Base-by-base conservation (phyloP, 2,113 vertebrate species). In the Clupea harengus region DNA sequence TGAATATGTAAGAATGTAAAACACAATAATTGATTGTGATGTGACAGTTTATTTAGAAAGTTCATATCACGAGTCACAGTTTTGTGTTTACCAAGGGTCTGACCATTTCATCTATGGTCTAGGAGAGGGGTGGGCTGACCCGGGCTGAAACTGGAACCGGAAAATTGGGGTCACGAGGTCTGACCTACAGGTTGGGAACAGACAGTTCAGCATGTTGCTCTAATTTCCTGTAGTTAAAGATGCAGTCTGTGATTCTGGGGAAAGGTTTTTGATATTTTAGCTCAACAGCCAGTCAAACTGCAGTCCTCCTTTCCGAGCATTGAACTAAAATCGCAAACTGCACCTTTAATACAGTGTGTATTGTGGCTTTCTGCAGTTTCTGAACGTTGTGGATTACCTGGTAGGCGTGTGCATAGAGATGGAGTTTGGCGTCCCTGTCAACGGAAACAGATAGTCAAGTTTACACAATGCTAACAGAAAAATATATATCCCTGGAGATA, bases 371-470 rank as follows among this genome's bases (percentile, higher is more conserved):
- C 3, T 57, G 3, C 54, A 20, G 54, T 57, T 57, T 22, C 18
- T 57, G 4, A 54, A 54, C 18, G 15, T 17, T 4, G 17, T 18
- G 52, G 2, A 54, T 89, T 89, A 95, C 95, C 95, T 93, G 46
- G 89, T 84, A 7, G 94, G 89, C 7, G 93, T 93, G 82, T 45
- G 87, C 64, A 90, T 84, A 78, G 90, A 90, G 8, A 86, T 88
- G 0, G 93, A 22, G 54, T 18, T 57, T 57, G 54, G 93, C 17
- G 93, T 95, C 88, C 94, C 95, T 96, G 84, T 89, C 89, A 87
- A 89, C 50, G 83, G 54, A 82, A 28, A 88, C 28, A 80, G 32
- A 10, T 1, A 20, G 50, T 20, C 0, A 44, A 85, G 46, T 5
- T 72, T 47, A 46, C 22, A 83, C 44, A n/a, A 39, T 39, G 39